phyloP scores from a whole-genome alignment of 2,888 invertebrate genomes.

The Dendrolimus houi region DNA sequence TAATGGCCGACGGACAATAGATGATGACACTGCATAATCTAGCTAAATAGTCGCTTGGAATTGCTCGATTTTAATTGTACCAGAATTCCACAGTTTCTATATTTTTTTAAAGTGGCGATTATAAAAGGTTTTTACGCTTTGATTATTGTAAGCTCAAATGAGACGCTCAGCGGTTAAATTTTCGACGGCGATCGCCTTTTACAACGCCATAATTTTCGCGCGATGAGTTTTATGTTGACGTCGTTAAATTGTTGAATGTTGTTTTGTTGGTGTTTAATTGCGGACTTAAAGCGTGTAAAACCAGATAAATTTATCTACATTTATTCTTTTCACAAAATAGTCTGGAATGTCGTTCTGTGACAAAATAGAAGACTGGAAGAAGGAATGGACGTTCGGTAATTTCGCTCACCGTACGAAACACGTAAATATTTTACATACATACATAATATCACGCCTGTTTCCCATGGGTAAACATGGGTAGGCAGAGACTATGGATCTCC shows the following conservation, averaged over 20 bases:
- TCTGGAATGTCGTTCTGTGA: too few species aligned
- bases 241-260: slow-evolving; percentile 1
- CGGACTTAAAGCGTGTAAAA: background rate
- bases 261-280: slow-evolving; percentile 1
- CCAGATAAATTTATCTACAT: too few species aligned
- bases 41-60: slow-evolving; percentile 59
- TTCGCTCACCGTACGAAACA: too few species aligned
- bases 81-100: slow-evolving; percentile 17
- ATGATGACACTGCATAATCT: slow-evolving; percentile 65
- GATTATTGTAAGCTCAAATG: slow-evolving; percentile 56
- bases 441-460: too few species aligned
- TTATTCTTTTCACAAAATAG: too few species aligned
- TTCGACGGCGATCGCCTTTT: slow-evolving; percentile 49
- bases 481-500: too few species aligned
- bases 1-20: slow-evolving; percentile 68
- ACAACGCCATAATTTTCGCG: slow-evolving; percentile 46
- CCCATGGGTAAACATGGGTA: too few species aligned
- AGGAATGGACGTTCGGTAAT: too few species aligned
- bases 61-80: slow-evolving; percentile 47
- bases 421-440: too few species aligned
- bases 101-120: slow-evolving; percentile 38
- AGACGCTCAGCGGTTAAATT: slow-evolving; percentile 51
- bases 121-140: slow-evolving; percentile 52
- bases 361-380: too few species aligned
- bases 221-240: slow-evolving; percentile 37